phyloP scores from a whole-genome alignment of 2,888 invertebrate genomes.

The Aromia moschata region DNA sequence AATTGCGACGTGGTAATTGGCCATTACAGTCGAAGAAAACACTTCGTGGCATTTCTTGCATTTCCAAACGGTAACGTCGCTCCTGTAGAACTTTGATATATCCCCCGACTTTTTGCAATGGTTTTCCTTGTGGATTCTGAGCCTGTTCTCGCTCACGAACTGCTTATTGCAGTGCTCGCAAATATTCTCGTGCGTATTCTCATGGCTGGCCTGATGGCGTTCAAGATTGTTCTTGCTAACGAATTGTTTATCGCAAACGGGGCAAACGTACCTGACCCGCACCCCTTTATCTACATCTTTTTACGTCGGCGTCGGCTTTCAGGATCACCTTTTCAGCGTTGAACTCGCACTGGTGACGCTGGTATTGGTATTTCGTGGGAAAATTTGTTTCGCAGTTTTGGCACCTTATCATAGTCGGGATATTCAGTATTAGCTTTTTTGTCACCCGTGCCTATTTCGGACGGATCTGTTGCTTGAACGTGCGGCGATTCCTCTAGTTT shows the following conservation, averaged over 20 bases:
- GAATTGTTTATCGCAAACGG: constrained; percentile 60
- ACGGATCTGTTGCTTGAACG: constrained; percentile 6
- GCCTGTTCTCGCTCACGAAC: constrained; percentile 61
- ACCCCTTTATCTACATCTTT: constrained; percentile 56
- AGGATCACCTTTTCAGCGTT: constrained; percentile 61
- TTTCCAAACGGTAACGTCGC: constrained; percentile 62
- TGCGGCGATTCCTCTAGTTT: constrained; percentile 28
- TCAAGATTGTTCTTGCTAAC: constrained; percentile 60
- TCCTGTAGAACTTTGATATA: constrained; percentile 61
- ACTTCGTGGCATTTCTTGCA: constrained; percentile 62
- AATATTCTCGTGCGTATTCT: constrained; percentile 57
- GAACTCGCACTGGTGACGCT: constrained; percentile 62
- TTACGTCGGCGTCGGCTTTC: constrained; percentile 57
- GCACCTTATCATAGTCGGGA: constrained; percentile 58
- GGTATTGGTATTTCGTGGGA: constrained; percentile 63
- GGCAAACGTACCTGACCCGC: constrained; percentile 58
- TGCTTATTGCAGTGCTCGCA: constrained; percentile 62
- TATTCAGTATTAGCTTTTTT: constrained; percentile 39
- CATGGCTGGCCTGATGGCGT: constrained; percentile 59
- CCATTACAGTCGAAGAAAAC: constrained; percentile 56
- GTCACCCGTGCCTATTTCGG: constrained; percentile 1
- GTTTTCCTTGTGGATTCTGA: constrained; percentile 62
- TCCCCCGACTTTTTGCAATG: constrained; percentile 62
- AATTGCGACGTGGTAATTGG: constrained; percentile 52
- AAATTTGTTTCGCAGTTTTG: constrained; percentile 63